Base-by-base conservation (phyloP, 2,888 invertebrate species). In the Callinectes sapidus region DNA sequence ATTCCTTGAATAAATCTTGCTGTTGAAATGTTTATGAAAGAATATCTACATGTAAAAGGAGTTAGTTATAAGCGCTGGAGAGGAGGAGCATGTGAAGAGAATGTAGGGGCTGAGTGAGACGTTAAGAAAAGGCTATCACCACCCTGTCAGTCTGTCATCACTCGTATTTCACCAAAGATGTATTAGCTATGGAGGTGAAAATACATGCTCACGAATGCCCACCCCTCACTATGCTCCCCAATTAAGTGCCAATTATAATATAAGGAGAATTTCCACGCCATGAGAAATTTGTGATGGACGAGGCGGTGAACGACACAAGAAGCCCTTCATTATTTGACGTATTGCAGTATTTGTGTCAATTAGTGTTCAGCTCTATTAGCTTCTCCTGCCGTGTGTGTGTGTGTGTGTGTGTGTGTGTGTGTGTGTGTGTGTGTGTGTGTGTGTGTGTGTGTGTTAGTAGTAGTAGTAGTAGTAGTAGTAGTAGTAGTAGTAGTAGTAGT, bases 331-430 rank as follows among this genome's bases (percentile, higher is more conserved):
- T 35, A 81, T 71, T 10, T 71, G 13, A 81, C 13, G 81, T 35
- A 81, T 35, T 16, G 13, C 16, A 16, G 1, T 35, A 32, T 81
- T 32, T 35, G 35, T 32, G 32, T 28, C 18, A 35, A 81, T 35
- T 35, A 32, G 6, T 28, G 55, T 61, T 28, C 54, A n/a, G 66
- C 66, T 71, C 23, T 71, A 71, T n/a, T 71, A 71, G 16, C 23
- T 23, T 86, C 35, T 8, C 16, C 18, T 23, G 35, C 13, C 13
- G 39, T 42, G 39, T 87, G 39, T 35, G 39, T 87, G 39, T 87
- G 39, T 87, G 39, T 86, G 23, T 35, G 86, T 86, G 39, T 86
- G 42, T 10, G 23, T 86, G 39, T 86, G 39, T 86, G 42, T 86
- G 23, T 28, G 39, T 86, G 39, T 86, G 39, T 35, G 39, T 86